Conservation (phyloP, 1,140 invertebrate species). For the Neodiprion pinetum region DNA sequence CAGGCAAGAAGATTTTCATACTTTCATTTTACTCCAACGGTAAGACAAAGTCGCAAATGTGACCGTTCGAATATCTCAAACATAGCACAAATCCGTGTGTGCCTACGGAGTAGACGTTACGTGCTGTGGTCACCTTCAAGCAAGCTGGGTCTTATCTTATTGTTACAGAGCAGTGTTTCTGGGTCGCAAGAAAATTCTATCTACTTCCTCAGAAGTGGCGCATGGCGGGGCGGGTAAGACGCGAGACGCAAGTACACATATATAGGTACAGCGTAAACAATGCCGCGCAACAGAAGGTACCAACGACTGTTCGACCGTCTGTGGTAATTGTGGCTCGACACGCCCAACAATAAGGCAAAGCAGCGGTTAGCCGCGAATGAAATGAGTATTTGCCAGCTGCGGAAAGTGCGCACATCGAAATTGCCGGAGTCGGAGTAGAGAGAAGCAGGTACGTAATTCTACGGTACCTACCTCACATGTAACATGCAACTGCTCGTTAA, state of each 20-base stretch:
- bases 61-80: too few species aligned
- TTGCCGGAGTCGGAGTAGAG: not conserved
- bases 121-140: not conserved
- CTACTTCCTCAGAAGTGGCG: not conserved
- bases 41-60: too few species aligned
- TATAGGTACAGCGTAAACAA: not conserved
- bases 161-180: not conserved
- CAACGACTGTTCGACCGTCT: not conserved
- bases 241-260: too few species aligned
- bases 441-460: not conserved
- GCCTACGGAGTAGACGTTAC: not conserved
- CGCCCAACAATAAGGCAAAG: constrained; percentile 1
- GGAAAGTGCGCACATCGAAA: not conserved
- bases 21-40: too few species aligned
- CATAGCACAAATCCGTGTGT: too few species aligned
- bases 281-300: not conserved
- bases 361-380: constrained; percentile 6
- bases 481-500: too few species aligned
- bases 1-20: too few species aligned
- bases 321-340: not conserved
- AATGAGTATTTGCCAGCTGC: not conserved
- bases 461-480: not conserved
- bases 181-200: not conserved
- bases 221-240: not conserved
- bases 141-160: not conserved